phyloP scores from a whole-genome alignment of 2,888 invertebrate species.

The Ennomos fuscantarius region DNA sequence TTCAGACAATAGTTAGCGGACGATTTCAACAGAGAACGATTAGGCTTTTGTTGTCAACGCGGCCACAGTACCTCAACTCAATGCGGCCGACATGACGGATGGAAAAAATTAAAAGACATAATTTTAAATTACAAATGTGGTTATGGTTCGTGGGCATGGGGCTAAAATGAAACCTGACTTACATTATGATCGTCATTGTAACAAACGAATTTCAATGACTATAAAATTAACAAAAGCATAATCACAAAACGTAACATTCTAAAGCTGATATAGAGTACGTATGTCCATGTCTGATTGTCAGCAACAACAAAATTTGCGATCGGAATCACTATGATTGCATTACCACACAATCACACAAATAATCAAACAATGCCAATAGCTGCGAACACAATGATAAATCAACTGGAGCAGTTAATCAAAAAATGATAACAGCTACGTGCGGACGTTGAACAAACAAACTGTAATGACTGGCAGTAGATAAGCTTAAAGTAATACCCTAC shows the following conservation, averaged over 20 bases:
- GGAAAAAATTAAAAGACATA: background rate
- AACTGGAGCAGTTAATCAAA: slow-evolving; percentile 31
- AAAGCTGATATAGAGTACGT: background rate
- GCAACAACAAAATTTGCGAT: background rate
- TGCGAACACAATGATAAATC: slow-evolving; percentile 31
- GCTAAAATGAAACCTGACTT: background rate
- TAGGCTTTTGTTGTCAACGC: slow-evolving; percentile 38
- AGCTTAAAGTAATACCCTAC: too few relatives aligned
- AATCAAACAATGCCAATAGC: slow-evolving; percentile 32
- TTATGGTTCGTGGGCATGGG: slow-evolving; percentile 2
- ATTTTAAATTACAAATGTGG: background rate
- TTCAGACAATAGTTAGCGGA: slow-evolving; percentile 47
- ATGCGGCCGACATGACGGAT: slow-evolving; percentile 10
- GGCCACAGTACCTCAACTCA: background rate
- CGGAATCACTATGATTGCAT: background rate
- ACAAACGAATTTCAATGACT: too few relatives aligned
- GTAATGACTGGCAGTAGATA: slow-evolving; percentile 9
- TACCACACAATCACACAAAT: slow-evolving; percentile 1
- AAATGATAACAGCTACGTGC: slow-evolving; percentile 30
- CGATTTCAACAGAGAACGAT: slow-evolving; percentile 54
- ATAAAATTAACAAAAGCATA: too few relatives aligned
- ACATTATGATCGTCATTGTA: too few relatives aligned
- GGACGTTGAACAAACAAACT: slow-evolving; percentile 27
- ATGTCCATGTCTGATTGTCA: background rate
- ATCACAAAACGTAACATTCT: too few relatives aligned